Conservation (phyloP, 2,797 vertebrate genomes). For the Phalanger gymnotis region DNA sequence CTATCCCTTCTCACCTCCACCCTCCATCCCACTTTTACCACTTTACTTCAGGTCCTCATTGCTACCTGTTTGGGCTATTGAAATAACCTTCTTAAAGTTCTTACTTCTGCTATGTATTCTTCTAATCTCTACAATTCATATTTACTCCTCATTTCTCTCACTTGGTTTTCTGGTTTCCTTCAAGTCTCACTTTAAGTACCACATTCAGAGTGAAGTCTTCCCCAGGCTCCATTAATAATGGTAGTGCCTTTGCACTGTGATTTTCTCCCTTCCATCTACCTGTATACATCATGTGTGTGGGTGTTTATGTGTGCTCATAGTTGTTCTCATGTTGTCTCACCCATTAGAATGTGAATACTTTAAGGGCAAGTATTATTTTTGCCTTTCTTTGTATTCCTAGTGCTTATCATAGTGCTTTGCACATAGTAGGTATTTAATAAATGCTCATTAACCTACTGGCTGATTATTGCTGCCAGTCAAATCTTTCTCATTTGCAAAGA, state of each 20-base stretch:
- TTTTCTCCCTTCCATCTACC: background rate
- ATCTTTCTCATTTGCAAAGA: background rate
- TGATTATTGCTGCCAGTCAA: background rate
- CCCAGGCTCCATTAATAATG: background rate
- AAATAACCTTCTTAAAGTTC: background rate
- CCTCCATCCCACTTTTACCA: background rate
- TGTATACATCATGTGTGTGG: background rate
- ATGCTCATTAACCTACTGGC: background rate
- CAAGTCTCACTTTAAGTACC: background rate
- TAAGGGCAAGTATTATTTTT: background rate
- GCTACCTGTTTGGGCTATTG: background rate
- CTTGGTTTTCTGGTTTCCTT: background rate
- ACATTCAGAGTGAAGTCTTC: background rate
- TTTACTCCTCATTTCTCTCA: background rate
- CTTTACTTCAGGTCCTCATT: background rate
- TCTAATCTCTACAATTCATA: background rate
- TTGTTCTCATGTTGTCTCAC: background rate
- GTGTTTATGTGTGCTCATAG: no score
- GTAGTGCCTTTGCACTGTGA: background rate
- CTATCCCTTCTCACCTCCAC: background rate
- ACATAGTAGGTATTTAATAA: background rate
- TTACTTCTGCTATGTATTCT: background rate
- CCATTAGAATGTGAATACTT: background rate
- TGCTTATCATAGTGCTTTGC: background rate
- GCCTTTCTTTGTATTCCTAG: background rate